phyloP scores from a whole-genome alignment of 1,140 invertebrate species.

The Drosophila novamexicana region DNA sequence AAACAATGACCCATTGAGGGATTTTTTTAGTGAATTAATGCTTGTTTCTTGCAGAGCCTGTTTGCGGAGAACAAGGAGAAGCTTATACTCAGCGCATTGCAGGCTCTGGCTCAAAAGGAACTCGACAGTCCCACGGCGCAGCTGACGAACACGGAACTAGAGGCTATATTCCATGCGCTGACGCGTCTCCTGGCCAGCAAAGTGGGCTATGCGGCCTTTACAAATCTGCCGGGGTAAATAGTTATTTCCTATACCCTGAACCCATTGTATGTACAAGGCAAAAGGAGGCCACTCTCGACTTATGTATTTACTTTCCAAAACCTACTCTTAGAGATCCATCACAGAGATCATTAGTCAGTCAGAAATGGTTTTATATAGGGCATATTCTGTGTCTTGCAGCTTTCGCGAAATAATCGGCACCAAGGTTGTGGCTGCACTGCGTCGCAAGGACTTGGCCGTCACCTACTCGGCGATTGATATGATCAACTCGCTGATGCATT shows the following conservation, averaged over 20 bases:
- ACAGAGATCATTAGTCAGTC: too few species aligned
- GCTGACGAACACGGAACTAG: slow-evolving; percentile 89
- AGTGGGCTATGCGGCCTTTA: slow-evolving; percentile 98
- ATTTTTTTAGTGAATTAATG: slow-evolving; percentile 50
- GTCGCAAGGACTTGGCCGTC: slow-evolving; percentile 94
- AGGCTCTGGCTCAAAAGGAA: slow-evolving; percentile 90
- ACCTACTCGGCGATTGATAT: slow-evolving; percentile 98
- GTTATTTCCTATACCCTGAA: too few species aligned
- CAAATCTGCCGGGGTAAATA: slow-evolving; percentile 92
- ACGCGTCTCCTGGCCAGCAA: slow-evolving; percentile 97
- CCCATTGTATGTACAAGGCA: too few species aligned
- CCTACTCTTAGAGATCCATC: too few species aligned
- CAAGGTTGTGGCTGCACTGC: slow-evolving; percentile 96
- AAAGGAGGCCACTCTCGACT: too few species aligned
- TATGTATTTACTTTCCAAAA: too few species aligned
- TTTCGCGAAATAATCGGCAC: slow-evolving; percentile 97
- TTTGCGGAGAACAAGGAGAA: slow-evolving; percentile 99
- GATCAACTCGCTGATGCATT: slow-evolving; percentile 98
- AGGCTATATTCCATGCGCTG: slow-evolving; percentile 97
- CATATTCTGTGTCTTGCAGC: slow-evolving; percentile 84
- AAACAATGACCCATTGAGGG: too few species aligned
- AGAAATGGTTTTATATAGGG: background rate
- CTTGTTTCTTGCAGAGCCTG: slow-evolving; percentile 88
- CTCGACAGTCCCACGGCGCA: slow-evolving; percentile 86
- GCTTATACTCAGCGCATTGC: slow-evolving; percentile 93